Evolutionary conservation across 2,888 invertebrate genomes (phyloP).

Genomic region (Corbicula japonica): DNA sequence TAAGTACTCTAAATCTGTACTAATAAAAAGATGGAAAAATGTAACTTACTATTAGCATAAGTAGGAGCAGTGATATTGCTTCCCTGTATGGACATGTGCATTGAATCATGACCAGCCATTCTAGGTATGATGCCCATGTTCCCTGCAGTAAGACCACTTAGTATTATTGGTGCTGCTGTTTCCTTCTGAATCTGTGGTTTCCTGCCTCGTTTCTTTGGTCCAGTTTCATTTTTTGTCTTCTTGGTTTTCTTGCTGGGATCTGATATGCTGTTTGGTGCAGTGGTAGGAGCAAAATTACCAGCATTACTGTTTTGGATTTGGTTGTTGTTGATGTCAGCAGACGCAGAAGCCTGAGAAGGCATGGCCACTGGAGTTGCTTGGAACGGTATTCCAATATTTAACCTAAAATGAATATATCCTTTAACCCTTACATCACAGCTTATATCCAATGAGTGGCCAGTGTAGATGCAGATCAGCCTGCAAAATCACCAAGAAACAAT

Average conservation of each 20-base stretch:
- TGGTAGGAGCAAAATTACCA: background rate
- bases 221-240: background rate
- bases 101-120: no score
- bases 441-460: no score
- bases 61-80: constrained; percentile 1
- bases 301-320: background rate
- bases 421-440: no score
- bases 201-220: background rate
- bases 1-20: no score
- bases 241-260: background rate
- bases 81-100: constrained; percentile 29
- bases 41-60: no score
- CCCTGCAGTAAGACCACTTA: background rate
- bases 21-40: no score
- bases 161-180: background rate
- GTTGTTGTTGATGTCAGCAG: background rate
- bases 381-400: constrained; percentile 11
- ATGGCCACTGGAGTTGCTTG: background rate
- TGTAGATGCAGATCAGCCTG: no score
- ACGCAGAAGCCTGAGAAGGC: background rate
- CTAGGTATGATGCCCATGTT: no score
- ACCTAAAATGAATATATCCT: constrained; percentile 7
- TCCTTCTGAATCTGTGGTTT: background rate
- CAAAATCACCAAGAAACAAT: no score
- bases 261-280: background rate